Evolutionary conservation across 2,888 invertebrate species (phyloP), one percentile per base, ranked within the genome.

Genomic region (Epistrophella euchroma): DNA sequence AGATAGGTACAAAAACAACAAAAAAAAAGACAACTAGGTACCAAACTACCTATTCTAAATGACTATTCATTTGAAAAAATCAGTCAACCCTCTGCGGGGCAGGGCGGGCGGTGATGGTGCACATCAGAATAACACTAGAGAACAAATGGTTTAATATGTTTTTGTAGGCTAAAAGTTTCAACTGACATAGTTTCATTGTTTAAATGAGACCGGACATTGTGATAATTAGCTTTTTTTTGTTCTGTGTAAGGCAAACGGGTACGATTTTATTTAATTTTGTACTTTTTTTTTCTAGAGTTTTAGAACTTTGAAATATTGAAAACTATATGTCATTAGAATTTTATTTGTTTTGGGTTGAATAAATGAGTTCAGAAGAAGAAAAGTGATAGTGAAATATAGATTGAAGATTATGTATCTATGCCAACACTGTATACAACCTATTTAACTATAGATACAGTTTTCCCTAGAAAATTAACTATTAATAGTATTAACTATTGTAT

Each of bases 51-150:
- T 52, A 70, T 74, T 83, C 68, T 43, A 73, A 72, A 78, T 83
- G 56, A 76, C 56, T 74, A 64, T 74, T 68, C 79, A 71, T 74
- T 84, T 70, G 47, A 74, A 79, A 62, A 58, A 52, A 83, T 72
- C 72, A 77, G 55, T 60, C 55, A 66, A 72, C 45, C 22, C 60
- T 32, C 9, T 11, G 50, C 15, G 25, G n/a, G 15, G 25, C 15
- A 15, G 25, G 1, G 7, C 15, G 15, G 25, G 1, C 2, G 28
- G 10, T 15, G 55, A 25, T 32, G 28, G 4, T 35, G 56, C 10
- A 35, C 11, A n/a, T n/a, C n/a, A 17, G 19, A 40, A 43, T 28
- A 43, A 52, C 32, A 19, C 55, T 32, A 15, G 28, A 56, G 56
- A 71, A 55, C 56, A 43, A 71, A 40, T 71, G 40, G 56, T 45